Conservation (phyloP, 2,797 vertebrate species). For the Apodemus agrarius region DNA sequence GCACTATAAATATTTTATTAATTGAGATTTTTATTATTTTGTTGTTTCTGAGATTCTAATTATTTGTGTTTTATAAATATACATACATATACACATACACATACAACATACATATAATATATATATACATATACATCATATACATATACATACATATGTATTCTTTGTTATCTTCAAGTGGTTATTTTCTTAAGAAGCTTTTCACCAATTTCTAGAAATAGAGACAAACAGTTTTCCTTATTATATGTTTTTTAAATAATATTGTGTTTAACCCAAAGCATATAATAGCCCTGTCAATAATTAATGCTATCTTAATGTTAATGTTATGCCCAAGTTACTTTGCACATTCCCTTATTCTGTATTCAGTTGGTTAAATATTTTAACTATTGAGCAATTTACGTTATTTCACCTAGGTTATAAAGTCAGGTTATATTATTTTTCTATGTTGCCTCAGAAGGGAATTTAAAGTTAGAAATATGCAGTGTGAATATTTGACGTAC, state of each 20-base stretch:
- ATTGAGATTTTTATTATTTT: constrained; percentile 8
- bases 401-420: constrained; percentile 5
- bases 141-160: too few species aligned
- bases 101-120: too few species aligned
- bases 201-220: background rate
- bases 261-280: constrained; percentile 13
- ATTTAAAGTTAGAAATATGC: background rate
- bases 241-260: background rate
- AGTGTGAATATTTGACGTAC: background rate
- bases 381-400: background rate
- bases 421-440: background rate
- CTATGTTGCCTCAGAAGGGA: background rate
- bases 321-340: background rate
- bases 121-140: background rate
- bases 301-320: background rate
- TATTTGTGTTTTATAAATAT: background rate
- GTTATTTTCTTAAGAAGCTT: background rate
- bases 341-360: background rate
- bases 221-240: background rate
- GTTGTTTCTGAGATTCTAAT: background rate
- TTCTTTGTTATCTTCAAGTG: background rate
- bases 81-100: too few species aligned
- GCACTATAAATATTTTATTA: constrained; percentile 55
- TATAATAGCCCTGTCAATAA: background rate
- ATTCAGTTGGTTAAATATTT: background rate